Evolutionary conservation across 2,888 invertebrate genomes (phyloP).

Genomic region (Phyllotreta striolata): DNA sequence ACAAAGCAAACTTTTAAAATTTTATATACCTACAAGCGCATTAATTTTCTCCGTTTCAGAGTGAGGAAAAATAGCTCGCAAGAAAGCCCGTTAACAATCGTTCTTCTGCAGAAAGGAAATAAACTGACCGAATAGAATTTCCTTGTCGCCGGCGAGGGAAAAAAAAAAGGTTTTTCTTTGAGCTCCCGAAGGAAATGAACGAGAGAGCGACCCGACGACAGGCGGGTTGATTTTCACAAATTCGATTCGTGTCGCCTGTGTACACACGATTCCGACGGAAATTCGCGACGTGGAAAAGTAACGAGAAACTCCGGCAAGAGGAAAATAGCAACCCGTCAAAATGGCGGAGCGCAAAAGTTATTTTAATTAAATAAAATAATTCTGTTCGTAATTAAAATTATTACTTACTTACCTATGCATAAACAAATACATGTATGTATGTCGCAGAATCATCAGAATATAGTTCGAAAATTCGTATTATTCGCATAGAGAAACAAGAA

Average conservation of each 20-base stretch:
- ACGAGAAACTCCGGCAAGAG: background rate
- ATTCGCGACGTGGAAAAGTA: background rate
- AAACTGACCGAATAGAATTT: slow-evolving; percentile 11
- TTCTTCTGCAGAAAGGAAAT: slow-evolving; percentile 13
- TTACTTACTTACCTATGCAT: no score
- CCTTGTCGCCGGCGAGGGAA: slow-evolving; percentile 3
- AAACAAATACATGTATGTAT: no score
- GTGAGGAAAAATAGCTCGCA: background rate
- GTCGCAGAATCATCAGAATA: no score
- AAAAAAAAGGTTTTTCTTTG: slow-evolving; percentile 8
- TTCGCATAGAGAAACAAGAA: no score
- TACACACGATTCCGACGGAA: slow-evolving; percentile 3
- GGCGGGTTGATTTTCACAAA: slow-evolving; percentile 14
- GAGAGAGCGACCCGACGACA: background rate
- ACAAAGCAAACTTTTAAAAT: no score
- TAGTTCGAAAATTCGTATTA: no score
- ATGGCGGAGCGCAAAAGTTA: no score
- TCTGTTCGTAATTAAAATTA: no score
- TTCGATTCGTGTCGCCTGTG: slow-evolving; percentile 8
- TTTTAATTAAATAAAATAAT: no score
- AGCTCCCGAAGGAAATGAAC: slow-evolving; percentile 10
- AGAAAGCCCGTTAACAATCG: slow-evolving; percentile 7
- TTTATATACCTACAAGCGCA: no score
- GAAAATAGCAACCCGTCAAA: background rate
- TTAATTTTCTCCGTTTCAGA: slow-evolving; percentile 1